Evolutionary conservation across 1,140 invertebrate genomes (phyloP), one percentile per base, ranked within the genome.

Genomic region (Leptopilina boulardi): DNA sequence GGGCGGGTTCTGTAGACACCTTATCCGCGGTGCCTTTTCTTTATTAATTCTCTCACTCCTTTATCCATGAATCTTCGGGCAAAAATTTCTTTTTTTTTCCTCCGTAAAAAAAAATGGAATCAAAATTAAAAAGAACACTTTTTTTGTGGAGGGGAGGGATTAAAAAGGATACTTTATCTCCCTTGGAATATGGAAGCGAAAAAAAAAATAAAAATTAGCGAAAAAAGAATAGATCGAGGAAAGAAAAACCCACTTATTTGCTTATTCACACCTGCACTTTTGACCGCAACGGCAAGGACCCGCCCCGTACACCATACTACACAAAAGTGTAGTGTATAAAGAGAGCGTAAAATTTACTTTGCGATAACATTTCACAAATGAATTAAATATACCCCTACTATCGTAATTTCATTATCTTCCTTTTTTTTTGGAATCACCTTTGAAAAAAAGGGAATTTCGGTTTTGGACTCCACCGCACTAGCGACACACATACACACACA

Each of bases 241-340:
- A 1, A 30, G 13, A 4, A 34, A 70, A 59, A 56, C 74, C 56
- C 56, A 66, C 56, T n/a, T 66, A 66, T 66, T 66, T 66, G 21
- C 56, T 66, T n/a, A n/a, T n/a, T 66, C 23, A 66, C 56, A 66
- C 70, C 79, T 74, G 72, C 77, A 73, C 71, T 73, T 47, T 38
- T n/a, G 86, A 79, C 84, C 80, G 84, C 83, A 85, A 79, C 86
- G 82, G 83, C 82, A 83, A 85, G 82, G 86, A 86, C 87, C 86
- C 86, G 87, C 85, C 86, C 87, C 86, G 86, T 70, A 74, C n/a
- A n/a, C 82, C 86, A 83, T 84, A 21, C 88, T 89, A 89, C 83
- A 88, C 87, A 73, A 89, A 89, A 15, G 88, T 89, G 84, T 89
- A 89, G 85, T 87, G 88, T 77, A 89, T 89, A 80, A 89, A 89